phyloP scores from a whole-genome alignment of 2,888 invertebrate species.

The Thecophora atra region DNA sequence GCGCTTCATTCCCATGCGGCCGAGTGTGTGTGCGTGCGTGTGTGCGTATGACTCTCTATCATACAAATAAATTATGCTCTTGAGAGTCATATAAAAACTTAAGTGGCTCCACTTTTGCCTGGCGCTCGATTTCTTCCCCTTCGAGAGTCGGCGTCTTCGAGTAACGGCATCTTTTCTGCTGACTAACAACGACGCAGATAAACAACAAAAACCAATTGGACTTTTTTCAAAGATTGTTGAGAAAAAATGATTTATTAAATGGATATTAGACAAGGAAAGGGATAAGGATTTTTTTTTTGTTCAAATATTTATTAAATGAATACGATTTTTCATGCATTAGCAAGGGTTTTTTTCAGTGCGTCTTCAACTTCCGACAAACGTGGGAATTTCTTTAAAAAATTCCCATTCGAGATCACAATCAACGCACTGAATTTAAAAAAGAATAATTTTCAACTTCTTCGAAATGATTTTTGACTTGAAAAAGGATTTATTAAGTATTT shows the following conservation, averaged over 20 bases:
- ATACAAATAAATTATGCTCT: slow-evolving; percentile 33
- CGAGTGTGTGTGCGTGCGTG: slow-evolving; percentile 14
- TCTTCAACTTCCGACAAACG: too few relatives aligned
- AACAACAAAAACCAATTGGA: background rate
- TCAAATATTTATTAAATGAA: too few relatives aligned
- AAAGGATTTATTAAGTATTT: too few relatives aligned
- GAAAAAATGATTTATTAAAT: background rate
- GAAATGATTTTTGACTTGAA: too few relatives aligned
- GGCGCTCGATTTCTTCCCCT: slow-evolving; percentile 18
- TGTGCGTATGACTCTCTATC: too few relatives aligned
- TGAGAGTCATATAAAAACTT: slow-evolving; percentile 32
- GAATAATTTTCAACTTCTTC: too few relatives aligned
- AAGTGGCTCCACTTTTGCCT: slow-evolving; percentile 34
- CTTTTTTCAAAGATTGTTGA: slow-evolving; percentile 5
- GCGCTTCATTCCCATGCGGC: background rate
- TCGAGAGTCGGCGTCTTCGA: background rate
- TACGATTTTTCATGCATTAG: too few relatives aligned
- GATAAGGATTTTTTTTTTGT: background rate
- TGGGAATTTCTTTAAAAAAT: too few relatives aligned
- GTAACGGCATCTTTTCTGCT: background rate
- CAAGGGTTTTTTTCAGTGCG: background rate
- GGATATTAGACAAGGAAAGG: background rate
- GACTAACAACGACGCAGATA: background rate
- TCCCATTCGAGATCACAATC: too few relatives aligned
- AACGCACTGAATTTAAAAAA: too few relatives aligned